Conservation (phyloP, 2,888 invertebrate species). For the Baccha elongata region DNA sequence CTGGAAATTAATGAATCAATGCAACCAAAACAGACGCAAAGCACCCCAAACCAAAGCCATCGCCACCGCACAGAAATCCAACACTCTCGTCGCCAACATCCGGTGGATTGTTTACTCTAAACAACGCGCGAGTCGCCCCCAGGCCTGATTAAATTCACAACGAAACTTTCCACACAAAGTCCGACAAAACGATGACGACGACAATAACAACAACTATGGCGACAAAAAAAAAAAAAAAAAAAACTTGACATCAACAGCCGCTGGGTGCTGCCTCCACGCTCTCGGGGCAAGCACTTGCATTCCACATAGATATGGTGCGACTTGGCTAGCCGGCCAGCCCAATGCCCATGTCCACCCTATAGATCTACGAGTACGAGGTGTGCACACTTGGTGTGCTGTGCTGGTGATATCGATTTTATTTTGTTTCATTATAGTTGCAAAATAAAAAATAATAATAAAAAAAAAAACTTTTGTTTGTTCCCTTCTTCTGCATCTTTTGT, state of each 20-base stretch:
- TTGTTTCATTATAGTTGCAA: conserved; percentile 41
- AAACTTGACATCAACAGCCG: conserved; percentile 44
- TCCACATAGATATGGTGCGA: conserved; percentile 62
- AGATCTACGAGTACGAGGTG: conserved; percentile 37
- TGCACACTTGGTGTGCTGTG: conserved; percentile 13
- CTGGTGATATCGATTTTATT: conserved; percentile 62
- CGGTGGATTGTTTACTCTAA: conserved; percentile 71
- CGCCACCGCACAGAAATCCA: conserved; percentile 54
- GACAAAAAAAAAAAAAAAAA: conserved; percentile 19
- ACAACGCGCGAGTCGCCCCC: conserved; percentile 65
- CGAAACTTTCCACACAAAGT: conserved; percentile 71
- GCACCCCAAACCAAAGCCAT: conserved; percentile 10
- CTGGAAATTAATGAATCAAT: conserved; percentile 38
- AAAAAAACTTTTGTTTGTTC: conserved; percentile 34
- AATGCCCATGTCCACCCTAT: conserved; percentile 27
- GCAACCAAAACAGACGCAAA: conserved; percentile 11
- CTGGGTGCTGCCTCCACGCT: conserved; percentile 51
- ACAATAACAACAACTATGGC: conserved; percentile 27
- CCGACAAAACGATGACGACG: conserved; percentile 39
- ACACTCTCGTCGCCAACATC: conserved; percentile 70
- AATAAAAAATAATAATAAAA: conserved; percentile 7
- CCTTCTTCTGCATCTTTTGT: conserved; percentile 48
- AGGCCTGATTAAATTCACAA: conserved; percentile 72
- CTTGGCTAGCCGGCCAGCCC: conserved; percentile 41
- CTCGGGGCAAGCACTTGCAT: conserved; percentile 56